Base-by-base conservation (phyloP, 2,113 vertebrate genomes). In the Numida meleagris region DNA sequence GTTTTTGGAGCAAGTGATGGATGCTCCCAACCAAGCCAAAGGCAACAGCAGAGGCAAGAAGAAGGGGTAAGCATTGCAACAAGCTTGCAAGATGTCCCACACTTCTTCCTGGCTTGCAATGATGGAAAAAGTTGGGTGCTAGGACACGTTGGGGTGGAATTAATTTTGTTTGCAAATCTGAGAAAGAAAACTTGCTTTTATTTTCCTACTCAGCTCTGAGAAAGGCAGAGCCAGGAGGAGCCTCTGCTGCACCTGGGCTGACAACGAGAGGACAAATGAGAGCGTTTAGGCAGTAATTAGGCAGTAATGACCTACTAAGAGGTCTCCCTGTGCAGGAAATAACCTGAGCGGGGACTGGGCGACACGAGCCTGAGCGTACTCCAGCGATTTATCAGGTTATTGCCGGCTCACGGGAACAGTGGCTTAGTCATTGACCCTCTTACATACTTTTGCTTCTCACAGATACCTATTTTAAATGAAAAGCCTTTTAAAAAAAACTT, bases 261-360 rank as follows among this genome's bases (percentile, higher is more conserved):
- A 90, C 92, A 96, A 79, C 91, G 23, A 57, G 61, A 96, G 95
- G 96, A 97, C 83, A 96, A 98, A 98, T 97, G 97, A 95, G 94
- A 89, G 71, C 85, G 5, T 96, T 98, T 96, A 96, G 92, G 89
- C 82, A 83, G 95, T 96, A 97, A 97, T 98, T 97, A 98, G 95
- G 94, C 86, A 48, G 65, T 97, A 97, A 98, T 95, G 96, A 96
- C 88, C 93, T 43, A 33, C 83, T 72, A 81, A 3, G 76, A 95
- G 96, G 94, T 81, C 90, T 90, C 50, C 5, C 73, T 10, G 24
- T 58, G 82, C 72, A 33, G 94, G 73, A 86, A 96, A 80, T 76
- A 86, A 58, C 92, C 95, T 67, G 88, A 46, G 89, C 73, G 1
- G 53, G 91, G 93, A 87, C 78, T 58, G 4, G 67, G 58, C 19